phyloP scores from a whole-genome alignment of 2,888 invertebrate genomes.

The Tineola bisselliella region DNA sequence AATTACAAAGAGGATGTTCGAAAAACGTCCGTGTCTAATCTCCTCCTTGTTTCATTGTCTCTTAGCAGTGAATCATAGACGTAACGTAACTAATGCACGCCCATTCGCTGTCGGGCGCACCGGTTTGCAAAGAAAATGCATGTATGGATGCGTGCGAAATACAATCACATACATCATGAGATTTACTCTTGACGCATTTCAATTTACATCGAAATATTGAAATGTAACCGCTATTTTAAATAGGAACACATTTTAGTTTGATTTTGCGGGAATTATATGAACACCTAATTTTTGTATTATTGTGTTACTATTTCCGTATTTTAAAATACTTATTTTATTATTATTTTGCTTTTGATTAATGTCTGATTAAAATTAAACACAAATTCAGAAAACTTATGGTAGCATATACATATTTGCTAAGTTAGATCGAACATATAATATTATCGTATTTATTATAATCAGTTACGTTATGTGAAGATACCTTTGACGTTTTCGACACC shows the following conservation, averaged over 20 bases:
- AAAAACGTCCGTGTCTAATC: neutral
- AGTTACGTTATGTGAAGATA: constrained; percentile 15
- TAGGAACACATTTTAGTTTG: neutral
- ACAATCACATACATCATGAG: neutral
- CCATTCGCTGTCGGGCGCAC: constrained; percentile 45
- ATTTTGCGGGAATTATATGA: too few relatives aligned
- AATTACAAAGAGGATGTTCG: neutral
- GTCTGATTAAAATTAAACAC: too few relatives aligned
- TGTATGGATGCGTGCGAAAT: neutral
- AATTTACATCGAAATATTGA: neutral
- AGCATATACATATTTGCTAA: too few relatives aligned
- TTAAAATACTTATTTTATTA: too few relatives aligned
- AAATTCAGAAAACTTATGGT: too few relatives aligned
- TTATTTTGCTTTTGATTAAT: too few relatives aligned
- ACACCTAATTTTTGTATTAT: too few relatives aligned
- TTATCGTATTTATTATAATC: constrained; percentile 14
- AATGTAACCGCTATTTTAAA: neutral
- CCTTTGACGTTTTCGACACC: constrained; percentile 16
- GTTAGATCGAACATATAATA: constrained; percentile 10
- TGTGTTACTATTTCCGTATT: too few relatives aligned
- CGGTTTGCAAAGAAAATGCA: neutral
- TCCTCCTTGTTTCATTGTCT: constrained; percentile 2
- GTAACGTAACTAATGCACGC: constrained; percentile 32
- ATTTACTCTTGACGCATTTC: neutral
- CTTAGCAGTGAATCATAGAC: constrained; percentile 1